Evolutionary conservation across 2,888 invertebrate species (phyloP).

Genomic region (Monochamus alternatus): DNA sequence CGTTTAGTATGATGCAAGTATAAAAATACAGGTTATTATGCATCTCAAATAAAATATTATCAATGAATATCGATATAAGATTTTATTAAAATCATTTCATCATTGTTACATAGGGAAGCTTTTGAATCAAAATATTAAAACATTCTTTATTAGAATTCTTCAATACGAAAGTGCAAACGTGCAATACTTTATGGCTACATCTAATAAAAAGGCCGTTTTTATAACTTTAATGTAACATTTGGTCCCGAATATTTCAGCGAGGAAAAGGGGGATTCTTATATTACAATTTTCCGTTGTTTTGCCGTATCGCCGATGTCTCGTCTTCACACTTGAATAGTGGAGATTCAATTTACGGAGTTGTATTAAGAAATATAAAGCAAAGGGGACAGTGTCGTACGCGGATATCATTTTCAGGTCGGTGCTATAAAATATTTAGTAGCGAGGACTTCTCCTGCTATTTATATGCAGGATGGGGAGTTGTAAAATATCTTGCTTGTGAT

Average conservation of each 20-base stretch:
- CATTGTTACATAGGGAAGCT: too few relatives aligned
- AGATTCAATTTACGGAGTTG: constrained; percentile 59
- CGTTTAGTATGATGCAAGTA: too few relatives aligned
- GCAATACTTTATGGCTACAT: background rate
- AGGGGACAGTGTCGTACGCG: constrained; percentile 23
- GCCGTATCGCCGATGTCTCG: constrained; percentile 51
- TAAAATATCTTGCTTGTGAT: too few relatives aligned
- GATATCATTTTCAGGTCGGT: background rate
- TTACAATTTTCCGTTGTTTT: constrained; percentile 59
- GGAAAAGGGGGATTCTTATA: constrained; percentile 49
- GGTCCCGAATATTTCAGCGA: constrained; percentile 36
- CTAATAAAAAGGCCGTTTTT: constrained; percentile 51
- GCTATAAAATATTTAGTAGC: too few relatives aligned
- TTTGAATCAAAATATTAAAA: too few relatives aligned
- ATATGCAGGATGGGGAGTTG: background rate
- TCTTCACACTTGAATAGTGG: constrained; percentile 51
- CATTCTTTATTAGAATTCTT: too few relatives aligned
- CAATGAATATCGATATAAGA: too few relatives aligned
- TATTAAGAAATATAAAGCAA: constrained; percentile 53
- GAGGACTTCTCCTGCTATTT: background rate
- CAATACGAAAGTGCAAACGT: too few relatives aligned
- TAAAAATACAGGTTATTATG: too few relatives aligned
- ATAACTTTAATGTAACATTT: constrained; percentile 51
- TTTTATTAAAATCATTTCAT: too few relatives aligned
- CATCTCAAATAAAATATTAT: too few relatives aligned